Evolutionary conservation across 64 coral and sea anemone genomes (phyloP).

Genomic region (Pachyseris speciosa): DNA sequence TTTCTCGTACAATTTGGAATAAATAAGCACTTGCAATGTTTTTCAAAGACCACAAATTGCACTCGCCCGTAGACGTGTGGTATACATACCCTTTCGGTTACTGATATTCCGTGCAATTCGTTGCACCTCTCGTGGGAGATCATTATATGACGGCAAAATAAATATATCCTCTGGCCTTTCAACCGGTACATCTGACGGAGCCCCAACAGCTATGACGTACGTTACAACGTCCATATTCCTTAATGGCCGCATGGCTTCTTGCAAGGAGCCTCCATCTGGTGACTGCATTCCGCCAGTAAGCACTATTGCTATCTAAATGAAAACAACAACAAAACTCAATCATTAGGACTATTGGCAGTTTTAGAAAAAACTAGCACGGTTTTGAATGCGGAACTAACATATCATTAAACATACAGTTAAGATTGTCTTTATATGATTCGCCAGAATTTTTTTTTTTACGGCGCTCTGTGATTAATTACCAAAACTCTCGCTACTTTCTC

Average conservation of each 20-base stretch:
- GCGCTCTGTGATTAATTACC: too few species aligned
- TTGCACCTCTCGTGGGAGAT: slow-evolving; percentile 26
- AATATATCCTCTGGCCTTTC: slow-evolving; percentile 63
- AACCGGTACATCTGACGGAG: slow-evolving; percentile 41
- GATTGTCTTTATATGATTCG: too few species aligned
- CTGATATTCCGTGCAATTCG: slow-evolving; percentile 34
- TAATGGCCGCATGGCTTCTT: slow-evolving; percentile 29
- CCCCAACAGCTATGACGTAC: slow-evolving; percentile 65
- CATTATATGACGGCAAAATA: slow-evolving; percentile 26
- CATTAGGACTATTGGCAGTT: too few species aligned
- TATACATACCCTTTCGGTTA: neutral
- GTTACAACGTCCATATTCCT: slow-evolving; percentile 37
- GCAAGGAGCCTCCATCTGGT: slow-evolving; percentile 26
- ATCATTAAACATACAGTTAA: too few species aligned
- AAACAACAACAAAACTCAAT: neutral
- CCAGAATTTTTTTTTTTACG: too few species aligned
- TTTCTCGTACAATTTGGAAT: too few species aligned
- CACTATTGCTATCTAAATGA: slow-evolving; percentile 8
- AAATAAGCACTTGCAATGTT: too few species aligned
- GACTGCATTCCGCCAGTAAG: slow-evolving; percentile 61
- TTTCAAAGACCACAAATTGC: too few species aligned
- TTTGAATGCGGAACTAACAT: neutral
- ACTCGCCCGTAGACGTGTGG: too few species aligned
- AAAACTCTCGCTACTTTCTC: too few species aligned
- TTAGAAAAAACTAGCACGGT: neutral